Evolutionary conservation across 2,113 vertebrate species (phyloP), one percentile per base, ranked within the genome.

Genomic region (Ammodytes dubius): DNA sequence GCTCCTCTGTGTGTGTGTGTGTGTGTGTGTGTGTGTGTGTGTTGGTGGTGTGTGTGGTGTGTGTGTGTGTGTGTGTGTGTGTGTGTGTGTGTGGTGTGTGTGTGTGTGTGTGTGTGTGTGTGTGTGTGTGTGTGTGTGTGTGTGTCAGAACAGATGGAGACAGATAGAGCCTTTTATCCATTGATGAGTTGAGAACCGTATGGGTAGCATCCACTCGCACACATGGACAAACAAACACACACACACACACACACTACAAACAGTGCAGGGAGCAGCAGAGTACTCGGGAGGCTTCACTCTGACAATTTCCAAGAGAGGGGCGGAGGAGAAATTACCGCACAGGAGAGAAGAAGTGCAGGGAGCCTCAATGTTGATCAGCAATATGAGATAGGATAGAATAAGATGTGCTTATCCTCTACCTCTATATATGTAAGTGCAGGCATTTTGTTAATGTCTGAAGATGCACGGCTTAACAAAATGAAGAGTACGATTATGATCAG

Each of bases 101-200:
- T 63, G 42, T 68, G 76, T 68, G 72, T 80, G 61, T 63, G 37
- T 64, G 70, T 69, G 65, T 65, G 59, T 80, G 69, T 68, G 47
- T 63, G 49, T 67, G 71, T 50, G 60, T 81, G 60, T 63, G 67
- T 69, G 59, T 56, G 46, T 69, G 54, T 70, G 54, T 67, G 70
- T 65, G 70, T 65, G 66, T 68, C 45, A 58, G 71, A 84, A 80
- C 88, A 90, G 85, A 90, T 88, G 85, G 82, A 89, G 87, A 90
- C 74, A 82, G 88, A 89, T 85, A 83, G 74, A 78, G 84, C 83
- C 59, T 87, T 93, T 91, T 84, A 87, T 87, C 87, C 90, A 82
- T 63, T 87, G 85, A 90, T 85, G 75, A 89, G 86, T 66, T 10
- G 15, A 63, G 75, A 77, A 79, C 9, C 58, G 50, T 85, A 66